Base-by-base conservation (phyloP, 2,888 invertebrate species). In the Dorcus parallelipipedus region DNA sequence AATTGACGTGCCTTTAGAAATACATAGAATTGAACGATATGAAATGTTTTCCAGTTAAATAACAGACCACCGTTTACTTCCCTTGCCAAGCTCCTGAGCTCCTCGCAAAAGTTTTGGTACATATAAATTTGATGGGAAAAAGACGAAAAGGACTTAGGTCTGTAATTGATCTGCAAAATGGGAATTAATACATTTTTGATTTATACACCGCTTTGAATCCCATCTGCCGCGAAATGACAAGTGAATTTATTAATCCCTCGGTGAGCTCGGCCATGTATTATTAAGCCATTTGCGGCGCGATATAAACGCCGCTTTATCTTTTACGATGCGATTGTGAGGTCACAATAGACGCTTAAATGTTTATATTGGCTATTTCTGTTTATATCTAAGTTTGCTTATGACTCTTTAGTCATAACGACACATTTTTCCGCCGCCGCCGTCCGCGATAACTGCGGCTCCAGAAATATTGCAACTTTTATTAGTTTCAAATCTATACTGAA, bases 231-330 rank as follows among this genome's bases (percentile, higher is more conserved):
- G 9, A 10, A 45, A 20, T 23, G 45, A 17, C 54, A 48, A 56
- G 54, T 56, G 58, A 64, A 66, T 67, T 66, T 69, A 68, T 68
- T 67, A 67, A 68, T 69, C 69, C 67, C 66, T 50, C 52, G 59
- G 54, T 64, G 63, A 63, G 58, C 62, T 64, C 67, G 63, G 66
- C 65, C 65, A 64, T 64, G 67, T 68, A 68, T 69, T 69, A 68
- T 69, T 68, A 69, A 69, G 66, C 68, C 62, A 62, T 67, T 67
- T 64, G 62, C 60, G 49, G 63, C 65, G 65, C 64, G 62, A 61
- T 67, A 67, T 69, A 67, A 66, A 64, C 69, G 68, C 67, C 63
- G 66, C 64, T 65, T 66, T 64, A 67, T 65, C 66, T 63, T 66
- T 67, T 67, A 67, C 65, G 68, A 65, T 61, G 63, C 57, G 61